Evolutionary conservation across 2,797 vertebrate genomes (phyloP).

Genomic region (Macropus fuliginosus): DNA sequence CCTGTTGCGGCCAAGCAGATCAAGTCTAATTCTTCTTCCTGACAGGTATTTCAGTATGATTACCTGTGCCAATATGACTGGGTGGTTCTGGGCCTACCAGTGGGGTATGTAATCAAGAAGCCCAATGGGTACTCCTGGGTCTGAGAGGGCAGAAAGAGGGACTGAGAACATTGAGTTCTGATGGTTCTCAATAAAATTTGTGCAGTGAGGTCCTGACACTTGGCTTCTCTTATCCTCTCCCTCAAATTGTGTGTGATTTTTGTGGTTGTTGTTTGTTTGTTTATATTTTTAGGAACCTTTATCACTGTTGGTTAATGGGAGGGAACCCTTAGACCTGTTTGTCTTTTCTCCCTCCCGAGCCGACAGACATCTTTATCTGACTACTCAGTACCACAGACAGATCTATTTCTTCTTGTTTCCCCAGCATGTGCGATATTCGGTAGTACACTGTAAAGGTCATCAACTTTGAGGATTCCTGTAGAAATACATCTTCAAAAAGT

Average conservation of each 20-base stretch:
- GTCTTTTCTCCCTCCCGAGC: background rate
- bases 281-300: background rate
- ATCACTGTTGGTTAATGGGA: background rate
- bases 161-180: background rate
- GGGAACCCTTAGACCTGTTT: background rate
- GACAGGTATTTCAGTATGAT: background rate
- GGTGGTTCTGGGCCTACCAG: background rate
- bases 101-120: background rate
- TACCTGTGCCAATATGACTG: background rate
- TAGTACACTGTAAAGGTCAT: background rate
- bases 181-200: background rate
- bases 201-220: background rate
- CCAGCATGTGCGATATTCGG: background rate
- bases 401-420: background rate
- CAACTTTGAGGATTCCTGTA: background rate
- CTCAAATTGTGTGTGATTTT: background rate
- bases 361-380: background rate
- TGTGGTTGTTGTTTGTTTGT: background rate
- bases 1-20: background rate
- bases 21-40: background rate
- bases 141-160: background rate
- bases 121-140: background rate
- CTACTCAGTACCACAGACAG: background rate
- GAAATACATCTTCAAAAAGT: background rate
- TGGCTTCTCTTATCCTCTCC: background rate